Conservation (phyloP, 1,140 invertebrate genomes). For the Callitettix versicolor region DNA sequence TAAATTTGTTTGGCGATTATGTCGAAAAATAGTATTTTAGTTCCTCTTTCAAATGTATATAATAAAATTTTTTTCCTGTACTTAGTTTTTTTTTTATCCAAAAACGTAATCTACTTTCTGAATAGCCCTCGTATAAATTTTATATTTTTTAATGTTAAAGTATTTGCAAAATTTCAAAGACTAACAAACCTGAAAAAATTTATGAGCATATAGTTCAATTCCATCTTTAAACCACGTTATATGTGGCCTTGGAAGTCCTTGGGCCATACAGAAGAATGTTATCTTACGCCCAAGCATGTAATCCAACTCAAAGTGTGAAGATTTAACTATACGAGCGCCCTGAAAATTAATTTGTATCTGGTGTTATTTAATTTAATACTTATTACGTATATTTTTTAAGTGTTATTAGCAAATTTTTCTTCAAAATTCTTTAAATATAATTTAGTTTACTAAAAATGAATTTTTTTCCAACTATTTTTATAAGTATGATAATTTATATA, state of each 20-base stretch:
- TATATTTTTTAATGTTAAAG: too few species aligned
- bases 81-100: too few species aligned
- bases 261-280: slow-evolving; percentile 44
- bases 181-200: slow-evolving; percentile 39
- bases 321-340: slow-evolving; percentile 44
- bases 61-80: too few species aligned
- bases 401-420: background rate
- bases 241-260: slow-evolving; percentile 40
- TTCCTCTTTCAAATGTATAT: too few species aligned
- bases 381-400: background rate
- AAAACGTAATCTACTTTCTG: too few species aligned
- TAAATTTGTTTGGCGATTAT: too few species aligned
- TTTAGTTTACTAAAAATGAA: background rate
- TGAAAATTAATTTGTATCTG: too few species aligned
- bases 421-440: too few species aligned
- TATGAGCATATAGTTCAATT: slow-evolving; percentile 43
- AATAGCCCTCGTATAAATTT: too few species aligned
- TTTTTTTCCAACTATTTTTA: background rate
- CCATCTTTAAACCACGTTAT: slow-evolving; percentile 49
- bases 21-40: too few species aligned
- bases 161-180: too few species aligned
- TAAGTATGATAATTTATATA: too few species aligned
- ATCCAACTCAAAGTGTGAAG: slow-evolving; percentile 48
- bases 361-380: background rate
- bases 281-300: slow-evolving; percentile 48